Evolutionary conservation across 2,113 vertebrate species (phyloP).

Genomic region (Hyperoodon ampullatus): DNA sequence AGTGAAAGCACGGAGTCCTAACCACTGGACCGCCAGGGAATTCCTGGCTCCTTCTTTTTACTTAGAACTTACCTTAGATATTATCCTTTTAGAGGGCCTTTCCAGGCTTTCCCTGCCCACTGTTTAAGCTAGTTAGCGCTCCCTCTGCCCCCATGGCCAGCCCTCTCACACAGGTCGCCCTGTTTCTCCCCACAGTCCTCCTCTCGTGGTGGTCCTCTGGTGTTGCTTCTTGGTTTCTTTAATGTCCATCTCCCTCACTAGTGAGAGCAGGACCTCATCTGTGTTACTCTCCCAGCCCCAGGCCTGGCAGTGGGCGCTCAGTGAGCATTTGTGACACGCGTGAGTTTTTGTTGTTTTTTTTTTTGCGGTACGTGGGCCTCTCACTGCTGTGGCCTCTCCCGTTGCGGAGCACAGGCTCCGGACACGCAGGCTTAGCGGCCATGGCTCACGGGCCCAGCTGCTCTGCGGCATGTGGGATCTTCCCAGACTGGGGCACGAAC

Average conservation of each 20-base stretch:
- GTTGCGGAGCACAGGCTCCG: too few relatives aligned
- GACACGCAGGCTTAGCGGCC: too few relatives aligned
- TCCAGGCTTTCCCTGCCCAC: neutral
- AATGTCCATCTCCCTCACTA: neutral
- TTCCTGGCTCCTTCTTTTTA: neutral
- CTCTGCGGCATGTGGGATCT: too few relatives aligned
- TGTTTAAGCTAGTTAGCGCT: neutral
- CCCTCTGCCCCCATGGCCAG: too few relatives aligned
- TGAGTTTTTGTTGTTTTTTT: too few relatives aligned
- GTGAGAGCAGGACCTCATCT: neutral
- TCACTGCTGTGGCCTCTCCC: too few relatives aligned
- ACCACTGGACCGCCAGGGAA: neutral
- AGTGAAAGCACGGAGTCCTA: neutral
- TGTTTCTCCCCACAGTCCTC: neutral
- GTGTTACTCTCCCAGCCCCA: too few relatives aligned
- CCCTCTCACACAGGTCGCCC: neutral
- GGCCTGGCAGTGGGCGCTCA: neutral
- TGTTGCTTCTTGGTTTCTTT: neutral
- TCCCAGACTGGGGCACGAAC: too few relatives aligned
- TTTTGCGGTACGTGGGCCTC: too few relatives aligned
- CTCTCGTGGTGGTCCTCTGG: neutral
- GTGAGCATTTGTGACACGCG: neutral
- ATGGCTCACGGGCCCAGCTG: too few relatives aligned
- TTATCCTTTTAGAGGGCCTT: neutral
- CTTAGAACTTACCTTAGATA: neutral